phyloP scores from a whole-genome alignment of 2,888 invertebrate species.

The Aporophyla lueneburgensis region DNA sequence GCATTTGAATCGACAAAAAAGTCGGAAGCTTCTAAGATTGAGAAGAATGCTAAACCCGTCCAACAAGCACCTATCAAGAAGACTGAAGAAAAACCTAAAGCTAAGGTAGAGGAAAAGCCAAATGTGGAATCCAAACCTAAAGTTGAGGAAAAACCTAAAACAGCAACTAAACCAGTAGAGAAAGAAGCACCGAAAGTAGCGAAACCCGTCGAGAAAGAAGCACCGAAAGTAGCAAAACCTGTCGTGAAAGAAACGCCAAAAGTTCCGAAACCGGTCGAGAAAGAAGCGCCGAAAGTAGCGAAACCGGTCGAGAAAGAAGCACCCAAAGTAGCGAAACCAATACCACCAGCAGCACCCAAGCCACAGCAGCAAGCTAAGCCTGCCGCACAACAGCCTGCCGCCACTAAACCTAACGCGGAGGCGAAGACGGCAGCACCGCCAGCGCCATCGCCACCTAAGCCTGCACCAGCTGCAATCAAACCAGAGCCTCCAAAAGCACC shows the following conservation, averaged over 20 bases:
- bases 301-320: slow-evolving; percentile 55
- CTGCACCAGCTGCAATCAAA: slow-evolving; percentile 37
- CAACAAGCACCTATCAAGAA: slow-evolving; percentile 54
- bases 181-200: slow-evolving; percentile 61
- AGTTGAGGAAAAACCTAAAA: slow-evolving; percentile 46
- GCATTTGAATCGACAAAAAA: slow-evolving; percentile 73
- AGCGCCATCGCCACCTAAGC: slow-evolving; percentile 44
- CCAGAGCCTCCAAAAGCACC: slow-evolving; percentile 33
- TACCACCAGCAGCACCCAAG: slow-evolving; percentile 50
- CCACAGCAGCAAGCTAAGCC: slow-evolving; percentile 53
- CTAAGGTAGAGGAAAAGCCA: slow-evolving; percentile 48
- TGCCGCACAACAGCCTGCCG: slow-evolving; percentile 46
- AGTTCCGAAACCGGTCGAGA: slow-evolving; percentile 34
- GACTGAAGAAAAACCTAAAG: slow-evolving; percentile 55
- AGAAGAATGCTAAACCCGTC: slow-evolving; percentile 66
- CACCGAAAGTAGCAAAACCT: slow-evolving; percentile 62
- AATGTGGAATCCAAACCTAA: slow-evolving; percentile 64
- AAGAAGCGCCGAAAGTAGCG: slow-evolving; percentile 14
- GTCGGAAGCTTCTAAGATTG: slow-evolving; percentile 68
- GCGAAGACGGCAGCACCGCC: slow-evolving; percentile 9
- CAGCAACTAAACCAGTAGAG: slow-evolving; percentile 43
- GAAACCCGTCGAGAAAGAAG: slow-evolving; percentile 57
- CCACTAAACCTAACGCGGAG: slow-evolving; percentile 23
- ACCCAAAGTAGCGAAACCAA: slow-evolving; percentile 63
- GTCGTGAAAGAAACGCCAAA: slow-evolving; percentile 6